Percentiles rank a stretch among this genome's conserved stretches.
Evolutionary conservation across 2,797 vertebrate species (phyloP).

Genomic region (Aselliscus stoliczkanus): DNA sequence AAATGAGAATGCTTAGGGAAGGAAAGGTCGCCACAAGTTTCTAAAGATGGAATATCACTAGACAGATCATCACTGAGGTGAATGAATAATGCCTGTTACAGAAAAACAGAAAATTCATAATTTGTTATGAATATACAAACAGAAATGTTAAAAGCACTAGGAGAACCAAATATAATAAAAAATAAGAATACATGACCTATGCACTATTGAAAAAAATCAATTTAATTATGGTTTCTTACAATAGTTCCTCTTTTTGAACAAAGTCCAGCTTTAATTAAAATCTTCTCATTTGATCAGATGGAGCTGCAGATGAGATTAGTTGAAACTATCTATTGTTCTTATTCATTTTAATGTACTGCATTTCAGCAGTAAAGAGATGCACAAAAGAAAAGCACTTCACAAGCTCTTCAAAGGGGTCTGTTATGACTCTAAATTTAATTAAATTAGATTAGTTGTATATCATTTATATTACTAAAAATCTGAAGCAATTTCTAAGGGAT

Average conservation of each 20-base stretch:
- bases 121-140: conserved; percentile 47
- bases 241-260: background rate
- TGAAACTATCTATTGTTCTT: conserved; percentile 59
- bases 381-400: conserved; percentile 51
- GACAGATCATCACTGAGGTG: background rate
- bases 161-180: conserved; percentile 32
- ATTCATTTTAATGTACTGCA: conserved; percentile 37
- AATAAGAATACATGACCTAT: background rate
- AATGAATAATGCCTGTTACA: conserved; percentile 10
- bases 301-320: conserved; percentile 30
- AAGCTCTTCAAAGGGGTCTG: conserved; percentile 39
- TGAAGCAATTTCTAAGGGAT: conserved; percentile 37
- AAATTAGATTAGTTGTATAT: conserved; percentile 55
- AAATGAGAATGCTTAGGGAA: conserved; percentile 1
- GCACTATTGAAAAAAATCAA: conserved; percentile 46
- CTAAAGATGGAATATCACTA: conserved; percentile 24
- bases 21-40: background rate
- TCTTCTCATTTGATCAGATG: conserved; percentile 57
- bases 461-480: conserved; percentile 42
- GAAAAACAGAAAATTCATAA: conserved; percentile 23
- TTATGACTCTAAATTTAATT: conserved; percentile 64
- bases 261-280: conserved; percentile 65
- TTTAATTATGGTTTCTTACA: conserved; percentile 47
- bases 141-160: conserved; percentile 19
- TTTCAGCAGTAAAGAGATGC: conserved; percentile 19